Conservation (phyloP, 2,888 invertebrate genomes). For the Tridacna crocea region DNA sequence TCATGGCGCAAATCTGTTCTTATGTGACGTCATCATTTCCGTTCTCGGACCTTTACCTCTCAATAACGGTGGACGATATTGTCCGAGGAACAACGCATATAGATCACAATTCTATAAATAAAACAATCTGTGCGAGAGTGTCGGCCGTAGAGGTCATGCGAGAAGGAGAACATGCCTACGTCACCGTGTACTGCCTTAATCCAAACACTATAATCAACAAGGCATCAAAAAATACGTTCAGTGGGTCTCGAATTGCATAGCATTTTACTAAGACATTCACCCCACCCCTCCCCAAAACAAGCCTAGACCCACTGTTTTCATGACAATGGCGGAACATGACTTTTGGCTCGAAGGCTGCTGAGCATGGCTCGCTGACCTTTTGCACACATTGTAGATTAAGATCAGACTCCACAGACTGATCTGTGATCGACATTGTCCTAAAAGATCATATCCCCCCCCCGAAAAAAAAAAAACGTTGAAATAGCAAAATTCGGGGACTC, state of each 20-base stretch:
- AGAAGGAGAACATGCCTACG: conserved; percentile 1
- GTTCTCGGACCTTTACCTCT: neutral
- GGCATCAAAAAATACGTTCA: neutral
- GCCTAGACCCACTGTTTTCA: no score
- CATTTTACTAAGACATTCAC: no score
- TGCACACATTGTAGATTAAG: no score
- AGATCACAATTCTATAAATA: neutral
- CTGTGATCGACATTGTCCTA: no score
- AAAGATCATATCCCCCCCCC: no score
- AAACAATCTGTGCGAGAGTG: conserved; percentile 4
- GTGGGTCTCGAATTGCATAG: neutral
- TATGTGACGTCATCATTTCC: conserved; percentile 2
- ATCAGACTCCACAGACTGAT: no score
- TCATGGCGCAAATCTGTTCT: conserved; percentile 14
- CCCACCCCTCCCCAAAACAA: no score
- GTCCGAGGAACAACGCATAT: conserved; percentile 9
- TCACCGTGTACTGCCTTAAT: conserved; percentile 4
- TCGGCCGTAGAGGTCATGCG: conserved; percentile 12
- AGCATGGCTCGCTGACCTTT: no score
- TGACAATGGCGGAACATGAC: no score
- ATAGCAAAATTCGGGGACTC: no score
- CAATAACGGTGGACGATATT: conserved; percentile 7
- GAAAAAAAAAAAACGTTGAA: no score
- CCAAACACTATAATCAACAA: neutral
- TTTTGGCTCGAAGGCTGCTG: no score